Evolutionary conservation across 2,888 invertebrate genomes (phyloP).

Genomic region (Ceraclea dissimilis): DNA sequence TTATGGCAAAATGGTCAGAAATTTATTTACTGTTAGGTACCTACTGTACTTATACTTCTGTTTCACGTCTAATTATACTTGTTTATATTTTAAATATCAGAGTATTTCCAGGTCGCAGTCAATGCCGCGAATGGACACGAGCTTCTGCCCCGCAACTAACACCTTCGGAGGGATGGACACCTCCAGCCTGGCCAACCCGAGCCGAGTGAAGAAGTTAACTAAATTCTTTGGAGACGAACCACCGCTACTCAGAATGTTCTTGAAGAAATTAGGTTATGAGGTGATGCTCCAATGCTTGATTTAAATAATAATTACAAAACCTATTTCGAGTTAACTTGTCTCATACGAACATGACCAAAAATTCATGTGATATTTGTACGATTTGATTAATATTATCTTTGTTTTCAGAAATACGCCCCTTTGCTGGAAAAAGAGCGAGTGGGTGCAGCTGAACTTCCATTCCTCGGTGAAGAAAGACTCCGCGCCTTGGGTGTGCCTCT

Average conservation of each 20-base stretch:
- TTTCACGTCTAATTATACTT: too few relatives aligned
- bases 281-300: too few relatives aligned
- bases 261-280: constrained; percentile 88
- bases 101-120: constrained; percentile 54
- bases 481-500: constrained; percentile 86
- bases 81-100: not conserved
- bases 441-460: constrained; percentile 85
- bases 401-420: constrained; percentile 79
- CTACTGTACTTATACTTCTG: too few relatives aligned
- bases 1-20: too few relatives aligned
- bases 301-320: constrained; percentile 1
- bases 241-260: constrained; percentile 78
- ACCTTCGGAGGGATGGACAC: constrained; percentile 39
- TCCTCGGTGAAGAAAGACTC: constrained; percentile 80
- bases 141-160: constrained; percentile 26
- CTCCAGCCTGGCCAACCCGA: constrained; percentile 75
- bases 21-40: too few relatives aligned
- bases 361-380: too few relatives aligned
- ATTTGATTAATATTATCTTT: too few relatives aligned
- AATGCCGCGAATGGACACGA: constrained; percentile 45
- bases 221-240: constrained; percentile 94
- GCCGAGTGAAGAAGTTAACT: constrained; percentile 78
- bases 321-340: constrained; percentile 8
- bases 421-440: constrained; percentile 79
- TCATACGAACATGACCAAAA: too few relatives aligned